Evolutionary conservation across 2,113 vertebrate species (phyloP), one percentile per base, ranked within the genome.

Genomic region (Chascanopsetta lugubris): DNA sequence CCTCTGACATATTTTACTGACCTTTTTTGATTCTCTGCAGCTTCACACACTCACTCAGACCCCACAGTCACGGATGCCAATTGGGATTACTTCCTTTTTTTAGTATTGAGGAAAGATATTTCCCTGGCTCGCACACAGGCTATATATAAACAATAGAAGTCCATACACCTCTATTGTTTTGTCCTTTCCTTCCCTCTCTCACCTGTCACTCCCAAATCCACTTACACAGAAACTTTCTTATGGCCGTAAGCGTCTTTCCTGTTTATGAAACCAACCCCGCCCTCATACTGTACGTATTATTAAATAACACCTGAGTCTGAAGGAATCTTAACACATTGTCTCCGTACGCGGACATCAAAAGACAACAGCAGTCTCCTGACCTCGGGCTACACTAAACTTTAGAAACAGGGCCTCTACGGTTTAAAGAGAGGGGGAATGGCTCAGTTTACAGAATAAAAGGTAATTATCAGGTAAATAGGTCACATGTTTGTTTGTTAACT

Each of bases 181-280:
- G 18, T 68, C 40, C 63, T 82, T 77, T 66, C 69, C 78, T 72
- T 72, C 34, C 69, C 57, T 78, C 72, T 69, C 61, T 77, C 43
- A 63, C 42, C 5, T 51, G 69, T 69, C 77, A 63, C 46, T 79
- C 24, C 56, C 9, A 75, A 75, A 79, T 46, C 38, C 29, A 87
- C 40, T 56, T 29, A 56, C 50, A 53, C 61, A 64, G 62, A 71
- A 75, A 82, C 34, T 30, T 69, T 81, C 49, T 64, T 63, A 61
- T 38, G 20, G 50, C 72, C 56, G 6, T 29, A 66, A 81, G 77
- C 55, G 59, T 81, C 70, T 83, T 83, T 88, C 80, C 85, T 86
- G 81, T 89, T 90, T 85, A 79, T 67, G 34, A 74, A 77, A 79
- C 43, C 40, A 46, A 61, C 77, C 84, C 59, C 77, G 77, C 77